A percentile compares a stretch with the other conserved stretches of the same genome.
These are phyloP conservation scores for Electrona antarctica DNA, from an alignment of 2,113 vertebrate species.

Conservation along the genomic window DNA sequence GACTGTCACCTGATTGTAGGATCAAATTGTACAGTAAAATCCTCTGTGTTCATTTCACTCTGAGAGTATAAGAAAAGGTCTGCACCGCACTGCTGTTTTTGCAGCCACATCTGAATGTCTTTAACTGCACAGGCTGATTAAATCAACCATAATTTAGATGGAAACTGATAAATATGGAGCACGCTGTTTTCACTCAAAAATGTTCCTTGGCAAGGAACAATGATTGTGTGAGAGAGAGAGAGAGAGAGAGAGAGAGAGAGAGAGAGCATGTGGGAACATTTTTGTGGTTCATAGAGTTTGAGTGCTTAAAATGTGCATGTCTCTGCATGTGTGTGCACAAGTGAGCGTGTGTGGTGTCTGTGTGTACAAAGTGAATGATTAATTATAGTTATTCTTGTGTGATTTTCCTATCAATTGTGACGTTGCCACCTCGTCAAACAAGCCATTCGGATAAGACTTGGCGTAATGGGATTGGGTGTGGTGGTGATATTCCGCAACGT, in stretches of 20 bases:
- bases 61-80: too few species aligned
- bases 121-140: constrained; percentile 24
- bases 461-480: background rate
- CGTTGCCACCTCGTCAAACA: background rate
- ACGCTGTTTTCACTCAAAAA: background rate
- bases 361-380: background rate
- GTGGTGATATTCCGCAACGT: background rate
- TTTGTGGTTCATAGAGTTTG: too few species aligned
- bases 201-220: constrained; percentile 10
- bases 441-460: background rate
- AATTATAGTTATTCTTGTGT: background rate
- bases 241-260: background rate
- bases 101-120: constrained; percentile 21
- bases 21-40: too few species aligned
- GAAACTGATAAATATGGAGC: constrained; percentile 6
- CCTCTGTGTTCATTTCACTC: too few species aligned
- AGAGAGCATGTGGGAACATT: background rate
- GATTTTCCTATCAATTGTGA: background rate
- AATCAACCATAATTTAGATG: constrained; percentile 27
- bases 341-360: too few species aligned
- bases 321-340: too few species aligned
- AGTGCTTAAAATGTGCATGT: too few species aligned
- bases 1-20: too few species aligned
- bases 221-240: background rate
- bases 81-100: constrained; percentile 2